Conservation (phyloP, 2,797 vertebrate genomes). For the Linurgus olivaceus region DNA sequence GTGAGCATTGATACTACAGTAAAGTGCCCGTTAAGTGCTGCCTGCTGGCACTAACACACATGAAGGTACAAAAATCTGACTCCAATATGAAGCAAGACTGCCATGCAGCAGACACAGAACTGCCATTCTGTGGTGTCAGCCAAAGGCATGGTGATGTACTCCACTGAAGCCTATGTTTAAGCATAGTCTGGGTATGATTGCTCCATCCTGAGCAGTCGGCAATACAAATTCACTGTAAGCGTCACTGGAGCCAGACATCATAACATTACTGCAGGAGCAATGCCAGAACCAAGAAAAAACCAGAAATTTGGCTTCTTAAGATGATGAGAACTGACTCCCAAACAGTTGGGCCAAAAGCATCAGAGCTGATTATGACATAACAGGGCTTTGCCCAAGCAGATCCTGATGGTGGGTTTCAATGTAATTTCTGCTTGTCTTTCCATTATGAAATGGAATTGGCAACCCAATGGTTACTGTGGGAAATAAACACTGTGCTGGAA, state of each 20-base stretch:
- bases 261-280: background rate
- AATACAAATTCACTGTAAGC: background rate
- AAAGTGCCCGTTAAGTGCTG: background rate
- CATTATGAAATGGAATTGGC: background rate
- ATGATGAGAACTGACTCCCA: background rate
- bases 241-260: background rate
- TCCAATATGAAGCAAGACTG: background rate
- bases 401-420: background rate
- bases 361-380: slow-evolving; percentile 26
- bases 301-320: background rate
- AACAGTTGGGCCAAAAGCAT: slow-evolving; percentile 3
- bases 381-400: slow-evolving; percentile 1
- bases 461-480: background rate
- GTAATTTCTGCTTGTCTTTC: background rate
- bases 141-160: background rate
- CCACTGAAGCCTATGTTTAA: background rate
- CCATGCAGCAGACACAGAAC: background rate
- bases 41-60: background rate
- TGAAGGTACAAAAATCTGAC: background rate
- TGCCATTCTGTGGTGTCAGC: background rate
- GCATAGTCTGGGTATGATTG: background rate
- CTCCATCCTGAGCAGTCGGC: background rate
- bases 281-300: background rate
- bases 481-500: background rate
- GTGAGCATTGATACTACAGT: background rate